Evolutionary conservation across 2,888 invertebrate species (phyloP), one percentile per base, ranked within the genome.

Genomic region (Prenolepis imparis): DNA sequence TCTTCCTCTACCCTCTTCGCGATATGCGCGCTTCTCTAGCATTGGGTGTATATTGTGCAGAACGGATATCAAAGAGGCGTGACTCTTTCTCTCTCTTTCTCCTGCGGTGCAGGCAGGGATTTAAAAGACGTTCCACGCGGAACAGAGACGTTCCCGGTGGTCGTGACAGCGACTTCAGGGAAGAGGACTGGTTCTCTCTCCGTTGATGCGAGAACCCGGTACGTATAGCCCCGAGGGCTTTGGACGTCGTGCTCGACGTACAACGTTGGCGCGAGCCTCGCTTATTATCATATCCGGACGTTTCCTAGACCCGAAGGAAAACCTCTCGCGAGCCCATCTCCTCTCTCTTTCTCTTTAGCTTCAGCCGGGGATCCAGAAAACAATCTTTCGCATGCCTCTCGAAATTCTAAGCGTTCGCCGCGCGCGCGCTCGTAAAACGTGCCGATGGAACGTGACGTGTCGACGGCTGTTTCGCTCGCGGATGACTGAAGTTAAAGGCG

Each of bases 141-240:
- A 90, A 90, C 86, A 90, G 84, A 91, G 91, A 90, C 89, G 90
- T 92, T 91, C 89, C 90, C 89, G 90, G 91, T 91, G 90, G 91
- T 91, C 91, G 90, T 90, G 91, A 92, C 92, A 92, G 92, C 91
- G 90, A 86, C 91, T 90, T 85, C 89, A 91, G 89, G 87, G 87
- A 89, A 89, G 90, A 87, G 89, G 86, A 91, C 87, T 85, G 87
- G 82, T 82, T 89, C 88, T 90, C 88, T 90, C 86, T 74, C 84
- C 77, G 89, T 90, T 89, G 90, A 87, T 86, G 87, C 84, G 82
- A 88, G 82, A 88, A 73, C 88, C 82, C 84, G 68, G 83, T 84
- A 85, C 83, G 85, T 86, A 28, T 28, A 86, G 85, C 87, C 88
- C 87, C 81, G 84, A 86, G 89, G 78, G 89, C 70, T 77, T 83